phyloP scores from a whole-genome alignment of 2,113 vertebrate genomes.

The Halcyon malimbica region DNA sequence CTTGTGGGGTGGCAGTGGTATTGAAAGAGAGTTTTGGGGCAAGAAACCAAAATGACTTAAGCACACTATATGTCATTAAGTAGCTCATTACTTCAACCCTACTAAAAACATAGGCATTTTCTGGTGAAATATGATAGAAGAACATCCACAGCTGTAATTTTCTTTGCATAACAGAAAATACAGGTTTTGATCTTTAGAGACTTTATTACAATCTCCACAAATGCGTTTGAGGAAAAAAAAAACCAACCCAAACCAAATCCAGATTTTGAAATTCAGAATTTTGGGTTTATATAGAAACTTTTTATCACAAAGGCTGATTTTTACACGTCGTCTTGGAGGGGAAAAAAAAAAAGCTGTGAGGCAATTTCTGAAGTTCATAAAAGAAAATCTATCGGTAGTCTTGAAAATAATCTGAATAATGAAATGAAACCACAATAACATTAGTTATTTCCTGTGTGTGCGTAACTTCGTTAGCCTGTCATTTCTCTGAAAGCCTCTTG shows the following conservation, averaged over 20 bases:
- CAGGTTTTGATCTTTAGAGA: not conserved
- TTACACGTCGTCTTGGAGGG: not conserved
- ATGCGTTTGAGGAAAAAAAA: not conserved
- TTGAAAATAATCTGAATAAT: not conserved
- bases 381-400: not conserved
- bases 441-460: not conserved
- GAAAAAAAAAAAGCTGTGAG: not conserved
- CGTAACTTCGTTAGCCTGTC: not conserved
- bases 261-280: not conserved
- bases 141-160: not conserved
- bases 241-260: too few relatives aligned
- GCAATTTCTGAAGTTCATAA: not conserved
- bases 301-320: not conserved
- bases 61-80: constrained; percentile 15
- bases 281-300: not conserved
- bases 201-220: not conserved
- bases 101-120: not conserved
- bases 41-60: not conserved
- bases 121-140: not conserved
- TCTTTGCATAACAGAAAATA: not conserved
- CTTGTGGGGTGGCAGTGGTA: not conserved
- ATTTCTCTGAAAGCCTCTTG: not conserved
- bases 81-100: constrained; percentile 38
- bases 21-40: not conserved
- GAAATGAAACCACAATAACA: not conserved